Base-by-base conservation (phyloP, 2,797 vertebrate genomes). In the Brachyalestes nurse region DNA sequence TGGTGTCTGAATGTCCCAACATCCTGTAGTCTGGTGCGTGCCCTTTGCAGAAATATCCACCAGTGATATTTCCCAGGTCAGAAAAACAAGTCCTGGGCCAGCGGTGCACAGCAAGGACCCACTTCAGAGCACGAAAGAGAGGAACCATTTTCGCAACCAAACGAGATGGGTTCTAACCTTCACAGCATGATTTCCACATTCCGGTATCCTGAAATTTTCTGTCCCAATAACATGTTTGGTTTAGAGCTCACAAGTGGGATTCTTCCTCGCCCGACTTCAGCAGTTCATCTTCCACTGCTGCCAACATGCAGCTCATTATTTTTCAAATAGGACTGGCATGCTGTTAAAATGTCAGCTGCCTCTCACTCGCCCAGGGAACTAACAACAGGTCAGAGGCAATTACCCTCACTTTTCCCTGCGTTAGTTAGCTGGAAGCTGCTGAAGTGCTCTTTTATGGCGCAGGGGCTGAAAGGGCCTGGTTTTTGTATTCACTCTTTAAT, bases 381-480 rank as follows among this genome's bases (percentile, higher is more conserved):
- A 67, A 84, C 80, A 83, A 84, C 83, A 84, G 86, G 84, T 83
- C 79, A 72, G 72, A 79, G 80, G 82, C 85, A 87, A 89, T 88
- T 88, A 86, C 62, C 72, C 72, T 87, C 73, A 81, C 70, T 79
- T 85, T 80, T 83, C 77, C 73, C 72, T 66, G 55, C 75, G 80
- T 82, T 84, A 84, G 86, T 80, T 84, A 87, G 79, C 77, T 79
- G 77, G 64, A 57, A 42, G 61, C 78, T 65, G 78, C 78, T 83
- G 79, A 85, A 82, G 83, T 71, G 72, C 51, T 83, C 83, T 72
- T 85, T 87, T 86, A 84, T 72, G 73, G 82, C 69, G 60, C 12
- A 67, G 21, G 49, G 60, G 73, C 75, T 76, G 25, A 45, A 77
- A 61, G 72, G 10, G 4, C 57, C 13, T 34, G 21, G 4, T 40